Conservation (phyloP, 2,797 vertebrate genomes). For the Aldrovandia affinis region DNA sequence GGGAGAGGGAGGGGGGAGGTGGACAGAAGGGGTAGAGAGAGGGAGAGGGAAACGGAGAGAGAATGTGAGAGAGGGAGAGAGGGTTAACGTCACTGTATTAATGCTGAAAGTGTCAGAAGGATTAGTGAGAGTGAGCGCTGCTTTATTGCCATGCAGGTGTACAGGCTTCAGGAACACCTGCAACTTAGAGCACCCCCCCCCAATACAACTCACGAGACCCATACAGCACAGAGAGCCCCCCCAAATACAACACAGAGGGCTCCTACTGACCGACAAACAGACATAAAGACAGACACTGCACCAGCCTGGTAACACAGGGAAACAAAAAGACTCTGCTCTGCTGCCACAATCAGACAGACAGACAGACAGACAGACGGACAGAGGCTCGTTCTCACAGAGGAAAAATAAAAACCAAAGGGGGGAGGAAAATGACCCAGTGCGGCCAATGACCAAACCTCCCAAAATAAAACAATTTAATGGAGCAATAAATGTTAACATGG, state of each 20-base stretch:
- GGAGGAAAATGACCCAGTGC: neutral
- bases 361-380: conserved; percentile 53
- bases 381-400: conserved; percentile 42
- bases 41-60: too few species aligned
- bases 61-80: conserved; percentile 20
- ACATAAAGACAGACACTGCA: neutral
- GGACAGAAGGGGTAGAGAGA: too few species aligned
- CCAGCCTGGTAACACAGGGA: neutral
- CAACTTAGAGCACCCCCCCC: conserved; percentile 34
- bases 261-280: neutral
- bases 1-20: too few species aligned
- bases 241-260: conserved; percentile 2
- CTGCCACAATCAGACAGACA: conserved; percentile 43
- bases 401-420: conserved; percentile 12
- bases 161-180: conserved; percentile 71
- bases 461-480: neutral
- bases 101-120: too few species aligned
- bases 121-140: conserved; percentile 63
- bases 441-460: neutral
- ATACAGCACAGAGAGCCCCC: conserved; percentile 34
- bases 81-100: conserved; percentile 42
- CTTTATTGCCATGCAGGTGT: conserved; percentile 70
- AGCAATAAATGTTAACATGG: neutral
- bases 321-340: neutral
- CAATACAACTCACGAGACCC: neutral